Evolutionary conservation across 1,140 invertebrate genomes (phyloP), one percentile per base, ranked within the genome.

Genomic region (Teleogryllus occipitalis): DNA sequence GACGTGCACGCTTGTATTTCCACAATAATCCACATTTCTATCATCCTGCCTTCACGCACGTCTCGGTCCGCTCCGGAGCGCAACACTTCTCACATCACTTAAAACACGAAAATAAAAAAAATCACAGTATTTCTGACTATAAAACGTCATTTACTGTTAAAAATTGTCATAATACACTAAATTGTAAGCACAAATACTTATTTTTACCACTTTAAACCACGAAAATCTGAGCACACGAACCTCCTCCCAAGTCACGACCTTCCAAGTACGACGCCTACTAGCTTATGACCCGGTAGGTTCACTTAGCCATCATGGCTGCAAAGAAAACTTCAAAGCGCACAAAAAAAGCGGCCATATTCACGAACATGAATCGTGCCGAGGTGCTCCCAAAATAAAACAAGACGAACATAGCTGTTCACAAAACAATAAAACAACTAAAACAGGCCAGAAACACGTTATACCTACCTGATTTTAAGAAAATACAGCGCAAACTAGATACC

Each of bases 291-390:
- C 79, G 77, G 74, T 78, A 76, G 80, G 77, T 79, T 81, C 82
- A 82, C 80, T 81, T 82, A 82, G 81, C 82, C 82, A 82, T 82
- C 80, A 82, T 82, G 82, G 82, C 82, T 82, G 82, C 81, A 82
- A 80, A 80, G 81, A 81, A 81, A 81, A 81, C 81, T 80, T 80
- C 79, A 81, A 81, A 81, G 81, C 79, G 77, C 77, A 81, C 79
- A 81, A 81, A 81, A 80, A 81, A 81, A 80, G 81, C 79, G 79
- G 81, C 81, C 81, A 81, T 81, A 80, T 81, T 81, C 81, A 81
- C 79, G 76, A 79, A 49, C 77, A 78, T 74, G 74, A 74, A 80
- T 78, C 48, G 75, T 75, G 74, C 48, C 22, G 48, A 76, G 48
- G 14, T 46, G 49, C 54, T 80, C 75, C 72, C 54, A 77, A 80